Evolutionary conservation across 37 sponge, comb jelly and placozoan species (phyloP).

Genomic region (Agelas oroides): DNA sequence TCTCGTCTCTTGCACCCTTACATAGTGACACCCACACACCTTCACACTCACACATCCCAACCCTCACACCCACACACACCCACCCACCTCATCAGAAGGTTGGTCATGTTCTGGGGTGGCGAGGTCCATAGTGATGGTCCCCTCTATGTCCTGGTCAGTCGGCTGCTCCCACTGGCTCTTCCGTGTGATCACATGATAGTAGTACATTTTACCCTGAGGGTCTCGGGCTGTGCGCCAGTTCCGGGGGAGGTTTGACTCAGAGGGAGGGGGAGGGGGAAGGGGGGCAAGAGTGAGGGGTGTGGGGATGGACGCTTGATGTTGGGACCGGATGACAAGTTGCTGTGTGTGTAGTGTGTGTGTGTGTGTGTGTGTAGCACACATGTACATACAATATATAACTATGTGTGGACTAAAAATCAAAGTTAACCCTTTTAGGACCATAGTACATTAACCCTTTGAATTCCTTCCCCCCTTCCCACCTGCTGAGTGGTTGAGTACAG

Average conservation of each 20-base stretch:
- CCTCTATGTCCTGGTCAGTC: conserved; percentile 36
- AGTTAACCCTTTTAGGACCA: too few species aligned
- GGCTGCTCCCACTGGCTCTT: conserved; percentile 87
- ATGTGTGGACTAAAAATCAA: too few species aligned
- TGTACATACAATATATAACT: too few species aligned
- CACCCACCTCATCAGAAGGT: conserved; percentile 8
- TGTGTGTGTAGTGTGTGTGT: too few species aligned
- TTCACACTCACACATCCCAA: not conserved
- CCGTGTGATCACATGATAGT: conserved; percentile 75
- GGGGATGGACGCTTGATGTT: not conserved
- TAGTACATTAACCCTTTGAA: too few species aligned
- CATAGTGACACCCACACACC: too few species aligned
- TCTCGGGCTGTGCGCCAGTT: conserved; percentile 75
- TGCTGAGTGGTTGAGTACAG: too few species aligned
- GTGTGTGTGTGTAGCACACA: too few species aligned
- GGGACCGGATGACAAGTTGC: too few species aligned
- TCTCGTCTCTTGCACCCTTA: too few species aligned
- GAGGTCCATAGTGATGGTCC: conserved; percentile 50
- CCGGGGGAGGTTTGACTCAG: conserved; percentile 44
- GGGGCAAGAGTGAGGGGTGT: conserved; percentile 7
- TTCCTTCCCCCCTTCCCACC: too few species aligned
- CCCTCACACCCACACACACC: not conserved
- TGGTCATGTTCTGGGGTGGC: conserved; percentile 9
- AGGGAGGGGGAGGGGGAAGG: conserved; percentile 53
- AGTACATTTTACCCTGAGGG: conserved; percentile 46